phyloP scores from a whole-genome alignment of 1,140 invertebrate genomes.

The Aphis gossypii region DNA sequence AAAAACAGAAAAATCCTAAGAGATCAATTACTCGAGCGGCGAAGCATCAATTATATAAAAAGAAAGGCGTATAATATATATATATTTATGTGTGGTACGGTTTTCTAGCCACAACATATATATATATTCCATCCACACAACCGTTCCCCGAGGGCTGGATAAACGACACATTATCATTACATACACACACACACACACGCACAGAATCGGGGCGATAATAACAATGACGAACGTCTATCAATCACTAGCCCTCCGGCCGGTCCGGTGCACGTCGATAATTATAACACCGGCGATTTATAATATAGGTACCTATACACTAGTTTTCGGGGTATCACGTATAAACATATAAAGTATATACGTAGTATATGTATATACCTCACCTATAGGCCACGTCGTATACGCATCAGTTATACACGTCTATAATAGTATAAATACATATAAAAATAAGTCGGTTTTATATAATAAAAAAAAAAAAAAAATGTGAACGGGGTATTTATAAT shows the following conservation, averaged over 20 bases:
- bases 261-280: conserved; percentile 58
- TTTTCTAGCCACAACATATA: conserved; percentile 11
- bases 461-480: background rate
- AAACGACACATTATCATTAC: conserved; percentile 57
- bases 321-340: conserved; percentile 46
- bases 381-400: background rate
- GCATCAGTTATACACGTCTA: background rate
- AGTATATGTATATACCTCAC: background rate
- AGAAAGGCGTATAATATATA: conserved; percentile 34
- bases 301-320: background rate
- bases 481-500: conserved; percentile 51
- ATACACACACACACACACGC: background rate
- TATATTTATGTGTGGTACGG: conserved; percentile 38
- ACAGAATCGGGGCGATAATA: conserved; percentile 40
- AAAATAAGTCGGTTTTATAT: conserved; percentile 23
- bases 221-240: conserved; percentile 58
- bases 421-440: conserved; percentile 22
- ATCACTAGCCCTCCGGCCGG: conserved; percentile 53
- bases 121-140: background rate
- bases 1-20: conserved; percentile 25
- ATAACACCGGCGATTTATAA: conserved; percentile 55
- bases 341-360: background rate
- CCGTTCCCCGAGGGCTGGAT: conserved; percentile 44
- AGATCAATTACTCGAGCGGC: conserved; percentile 31
- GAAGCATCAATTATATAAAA: conserved; percentile 51